Base-by-base conservation (phyloP, 2,888 invertebrate species). In the Drosophila nr. medialis region DNA sequence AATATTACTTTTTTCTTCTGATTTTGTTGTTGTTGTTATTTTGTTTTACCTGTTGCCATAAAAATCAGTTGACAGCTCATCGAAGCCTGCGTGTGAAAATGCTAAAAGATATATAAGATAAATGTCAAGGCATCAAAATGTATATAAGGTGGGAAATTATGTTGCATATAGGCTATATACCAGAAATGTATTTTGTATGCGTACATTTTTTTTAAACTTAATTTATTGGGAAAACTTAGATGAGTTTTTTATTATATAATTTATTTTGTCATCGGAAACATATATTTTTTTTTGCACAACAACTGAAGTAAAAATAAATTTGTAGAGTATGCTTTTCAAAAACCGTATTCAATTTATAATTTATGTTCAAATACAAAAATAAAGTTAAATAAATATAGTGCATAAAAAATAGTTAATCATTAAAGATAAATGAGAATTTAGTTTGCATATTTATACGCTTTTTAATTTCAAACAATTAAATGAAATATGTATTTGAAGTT, bases 31-130 rank as follows among this genome's bases (percentile, higher is more conserved):
- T 4, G 24, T 24, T 45, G 8, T 24, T 45, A 24, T 53, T 15
- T 36, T 49, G 15, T 66, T 49, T 64, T 72, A 74, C 60, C 72
- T 64, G 56, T 64, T 67, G 72, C 59, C 40, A 72, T 85, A 50
- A 72, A 87, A 83, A 81, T 89, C 78, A 83, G 45, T 83, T 85
- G 80, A 71, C 75, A 78, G 78, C 71, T 68, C 68, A 77, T 80
- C 75, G 70, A 76, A 70, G 77, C 65, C 74, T 59, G 71, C 64
- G 68, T 49, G 49, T 38, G 36, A 13, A 54, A 50, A 61, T 32
- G 38, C 2, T 4, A 15, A 21, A 21, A 29, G n/a, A 8, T 29
- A 36, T 51, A 29, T 18, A 36, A 11, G 15, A 45, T 0, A 53
- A 29, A 29, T 64, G 50, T 40, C 30, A 36, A 4, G 38, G 32